Base-by-base conservation (phyloP, 1,140 invertebrate genomes). In the Proales similis region DNA sequence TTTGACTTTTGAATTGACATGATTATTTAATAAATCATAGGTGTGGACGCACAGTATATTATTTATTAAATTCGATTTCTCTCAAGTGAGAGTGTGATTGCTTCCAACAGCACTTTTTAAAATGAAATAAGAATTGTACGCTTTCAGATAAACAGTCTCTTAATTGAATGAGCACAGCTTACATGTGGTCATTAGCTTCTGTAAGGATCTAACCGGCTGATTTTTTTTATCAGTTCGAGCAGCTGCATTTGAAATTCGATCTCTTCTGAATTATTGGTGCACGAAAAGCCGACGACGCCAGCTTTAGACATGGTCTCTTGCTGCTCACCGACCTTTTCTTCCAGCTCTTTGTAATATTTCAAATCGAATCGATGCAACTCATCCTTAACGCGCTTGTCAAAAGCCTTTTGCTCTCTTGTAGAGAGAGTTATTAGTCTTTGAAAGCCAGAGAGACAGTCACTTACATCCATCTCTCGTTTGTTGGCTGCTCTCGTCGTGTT, bases 251-350 rank as follows among this genome's bases (percentile, higher is more conserved):
- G 51, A 7, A 57, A n/a, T 57, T 57, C 45, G 12, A 57, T 24
- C n/a, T 57, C 51, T 42, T 57, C 45, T 39, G 33, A 27, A 42
- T 43, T 39, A 30, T 57, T 36, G 30, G 51, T 57, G 7, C 17
- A n/a, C 19, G 30, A 57, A 57, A 57, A 57, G 45, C 32, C 11
- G 1, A 29, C 26, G 6, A 57, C 51, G 11, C 51, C 51, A 22
- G 51, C 51, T 39, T 57, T 36, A 39, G 27, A 42, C 51, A 57
- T 57, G 19, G 51, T 57, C 30, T 57, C 51, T 26, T 57, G 51
- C 17, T 57, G 51, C 20, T 57, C 51, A 5, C 27, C 11, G 2
- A 57, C 51, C 30, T 57, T 57, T n/a, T 43, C 45, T 14, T 57
- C 51, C 39, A 57, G 45, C 14, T 57, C 51, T 27, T 57, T 36